Base-by-base conservation (phyloP, 2,797 vertebrate species). In the Prunella strophiata region DNA sequence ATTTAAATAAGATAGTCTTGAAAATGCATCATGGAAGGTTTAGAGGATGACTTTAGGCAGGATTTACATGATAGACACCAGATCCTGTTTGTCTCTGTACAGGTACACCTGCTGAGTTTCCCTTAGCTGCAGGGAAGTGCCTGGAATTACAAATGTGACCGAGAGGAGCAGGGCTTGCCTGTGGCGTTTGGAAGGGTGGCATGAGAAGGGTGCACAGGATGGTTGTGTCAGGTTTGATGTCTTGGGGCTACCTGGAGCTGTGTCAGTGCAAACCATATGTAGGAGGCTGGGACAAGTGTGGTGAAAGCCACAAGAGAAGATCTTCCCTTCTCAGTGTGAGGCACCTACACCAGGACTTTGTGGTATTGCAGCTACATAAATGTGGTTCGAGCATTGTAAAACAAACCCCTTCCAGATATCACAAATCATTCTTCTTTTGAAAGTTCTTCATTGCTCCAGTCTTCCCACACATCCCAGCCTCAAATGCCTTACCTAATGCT, bases 301-400 rank as follows among this genome's bases (percentile, higher is more conserved):
- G 88, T 74, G 85, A 82, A 94, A 92, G 83, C 85, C 67, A 68
- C 85, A 90, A 70, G 34, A 75, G 79, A 85, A 75, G 76, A 52
- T 86, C 13, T 34, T 88, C 79, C 79, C 45, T 47, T 70, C 32
- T 86, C 30, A 6, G 42, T 1, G 4, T 16, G 16, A 45, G 21
- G 36, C 30, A 61, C 29, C 36, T 89, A 23, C 26, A 81, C 45
- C 59, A 87, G 77, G 63, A 76, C 61, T 71, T 85, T 68, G 91
- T 74, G 78, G 50, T 89, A 74, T 50, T 76, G 45, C 30, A 81
- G 48, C 73, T 73, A 48, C 0, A 0, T 52, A 55, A 81, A 58
- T 54, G 77, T 54, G 80, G 80, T 67, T 92, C 23, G 4, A 91
- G 30, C 13, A 7, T 0, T 50, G 30, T 51, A 67, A 82, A 87